phyloP scores from a whole-genome alignment of 2,797 vertebrate species.

The Spinus olivaceus region DNA sequence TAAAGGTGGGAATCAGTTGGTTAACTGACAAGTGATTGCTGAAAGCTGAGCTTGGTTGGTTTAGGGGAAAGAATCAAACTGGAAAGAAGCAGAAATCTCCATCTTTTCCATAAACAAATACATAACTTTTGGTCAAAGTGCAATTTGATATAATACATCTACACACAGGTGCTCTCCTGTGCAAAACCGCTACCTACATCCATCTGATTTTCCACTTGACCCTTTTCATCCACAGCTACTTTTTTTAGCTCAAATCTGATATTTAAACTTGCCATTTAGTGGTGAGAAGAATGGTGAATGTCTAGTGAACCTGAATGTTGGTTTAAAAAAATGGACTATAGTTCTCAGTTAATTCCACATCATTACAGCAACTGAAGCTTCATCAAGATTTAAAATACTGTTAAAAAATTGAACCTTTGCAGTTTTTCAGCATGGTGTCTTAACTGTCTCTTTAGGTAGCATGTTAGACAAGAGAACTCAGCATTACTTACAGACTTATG shows the following conservation, averaged over 20 bases:
- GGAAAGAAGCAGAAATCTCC: background rate
- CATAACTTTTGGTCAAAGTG: background rate
- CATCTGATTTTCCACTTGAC: background rate
- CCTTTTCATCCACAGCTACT: background rate
- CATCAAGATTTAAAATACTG: background rate
- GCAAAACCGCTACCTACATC: fast-evolving
- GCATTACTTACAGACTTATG: background rate
- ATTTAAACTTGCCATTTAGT: background rate
- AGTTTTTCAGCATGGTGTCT: background rate
- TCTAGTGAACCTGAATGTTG: background rate
- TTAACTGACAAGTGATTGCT: background rate
- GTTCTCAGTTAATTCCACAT: background rate
- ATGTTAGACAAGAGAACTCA: fast-evolving
- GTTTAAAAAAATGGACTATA: fast-evolving
- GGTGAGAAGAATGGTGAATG: fast-evolving
- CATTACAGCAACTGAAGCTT: background rate
- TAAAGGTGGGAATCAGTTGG: background rate
- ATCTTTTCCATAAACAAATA: background rate
- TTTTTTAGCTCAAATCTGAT: background rate
- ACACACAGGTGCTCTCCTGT: background rate
- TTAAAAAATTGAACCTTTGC: background rate
- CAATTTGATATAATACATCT: background rate
- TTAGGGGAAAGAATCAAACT: background rate
- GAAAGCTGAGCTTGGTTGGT: background rate
- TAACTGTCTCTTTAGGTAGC: background rate